A percentile compares a stretch with the other conserved stretches of the same genome.
These are phyloP conservation scores for Pedicia rivosa DNA, from an alignment of 2,888 invertebrate genomes.

Conservation along the genomic window DNA sequence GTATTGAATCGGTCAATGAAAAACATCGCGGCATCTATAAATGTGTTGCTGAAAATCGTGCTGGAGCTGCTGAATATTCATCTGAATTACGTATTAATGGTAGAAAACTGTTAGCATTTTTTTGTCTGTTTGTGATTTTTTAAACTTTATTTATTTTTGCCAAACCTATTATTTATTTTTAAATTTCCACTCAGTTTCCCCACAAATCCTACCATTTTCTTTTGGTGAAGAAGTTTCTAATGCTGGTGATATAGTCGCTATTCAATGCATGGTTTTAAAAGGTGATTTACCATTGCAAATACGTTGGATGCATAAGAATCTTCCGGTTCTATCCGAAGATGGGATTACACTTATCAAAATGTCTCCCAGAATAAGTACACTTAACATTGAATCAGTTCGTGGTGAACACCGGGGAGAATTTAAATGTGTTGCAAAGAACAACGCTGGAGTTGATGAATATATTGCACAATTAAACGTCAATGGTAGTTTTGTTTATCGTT, in stretches of 20 bases:
- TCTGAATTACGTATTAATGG: conserved; percentile 37
- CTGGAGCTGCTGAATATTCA: conserved; percentile 33
- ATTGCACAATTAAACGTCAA: conserved; percentile 19
- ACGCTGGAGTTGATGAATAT: conserved; percentile 29
- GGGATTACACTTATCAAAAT: conserved; percentile 37
- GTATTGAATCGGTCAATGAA: conserved; percentile 40
- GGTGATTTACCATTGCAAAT: conserved; percentile 67
- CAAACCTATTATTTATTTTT: no score
- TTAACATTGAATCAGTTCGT: conserved; percentile 57
- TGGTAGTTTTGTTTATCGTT: no score
- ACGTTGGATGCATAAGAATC: conserved; percentile 46
- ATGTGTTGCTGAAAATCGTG: conserved; percentile 37
- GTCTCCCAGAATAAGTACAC: conserved; percentile 46
- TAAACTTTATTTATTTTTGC: no score
- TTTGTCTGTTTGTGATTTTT: no score
- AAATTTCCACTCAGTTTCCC: no score
- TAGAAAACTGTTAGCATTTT: no score
- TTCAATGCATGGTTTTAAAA: conserved; percentile 54
- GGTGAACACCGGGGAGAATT: conserved; percentile 45
- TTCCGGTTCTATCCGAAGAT: conserved; percentile 32
- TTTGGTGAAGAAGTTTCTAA: conserved; percentile 57
- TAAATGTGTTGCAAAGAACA: conserved; percentile 40
- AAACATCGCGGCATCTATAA: conserved; percentile 41
- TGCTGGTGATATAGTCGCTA: conserved; percentile 50
- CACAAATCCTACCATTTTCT: conserved; percentile 57